Evolutionary conservation across 2,888 invertebrate species (phyloP).

Genomic region (Thereva nobilitata): DNA sequence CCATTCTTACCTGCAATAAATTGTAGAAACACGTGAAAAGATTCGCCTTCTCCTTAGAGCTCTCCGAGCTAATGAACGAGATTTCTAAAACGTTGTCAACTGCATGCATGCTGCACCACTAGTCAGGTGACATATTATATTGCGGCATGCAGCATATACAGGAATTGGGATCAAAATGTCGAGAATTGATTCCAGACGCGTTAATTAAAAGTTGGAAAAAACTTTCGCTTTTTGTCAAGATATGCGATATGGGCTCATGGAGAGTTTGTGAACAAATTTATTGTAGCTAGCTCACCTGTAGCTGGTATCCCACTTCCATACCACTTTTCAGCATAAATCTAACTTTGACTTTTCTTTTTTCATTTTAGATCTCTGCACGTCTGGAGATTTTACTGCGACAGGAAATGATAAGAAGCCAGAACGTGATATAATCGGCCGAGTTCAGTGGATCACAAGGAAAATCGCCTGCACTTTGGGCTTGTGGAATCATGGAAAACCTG

Average conservation of each 20-base stretch:
- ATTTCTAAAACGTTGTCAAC: slow-evolving; percentile 34
- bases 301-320: slow-evolving; percentile 1
- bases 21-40: not conserved
- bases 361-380: slow-evolving; percentile 19
- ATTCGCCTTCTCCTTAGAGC: not conserved
- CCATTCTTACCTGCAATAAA: not conserved
- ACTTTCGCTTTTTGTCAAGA: slow-evolving; percentile 36
- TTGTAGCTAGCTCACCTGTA: slow-evolving; percentile 4
- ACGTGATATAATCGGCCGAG: no score
- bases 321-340: no score
- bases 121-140: not conserved
- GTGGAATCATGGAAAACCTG: no score
- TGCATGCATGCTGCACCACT: slow-evolving; percentile 3
- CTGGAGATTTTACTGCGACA: not conserved
- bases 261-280: slow-evolving; percentile 20
- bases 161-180: slow-evolving; percentile 15
- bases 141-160: not conserved
- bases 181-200: slow-evolving; percentile 3
- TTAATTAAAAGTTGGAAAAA: slow-evolving; percentile 22
- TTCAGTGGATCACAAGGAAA: no score
- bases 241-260: slow-evolving; percentile 13
- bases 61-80: slow-evolving; percentile 14
- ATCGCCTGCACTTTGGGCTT: no score
- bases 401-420: not conserved
- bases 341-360: not conserved